Evolutionary conservation across 2,797 vertebrate genomes (phyloP).

Genomic region (Anguilla marmorata): DNA sequence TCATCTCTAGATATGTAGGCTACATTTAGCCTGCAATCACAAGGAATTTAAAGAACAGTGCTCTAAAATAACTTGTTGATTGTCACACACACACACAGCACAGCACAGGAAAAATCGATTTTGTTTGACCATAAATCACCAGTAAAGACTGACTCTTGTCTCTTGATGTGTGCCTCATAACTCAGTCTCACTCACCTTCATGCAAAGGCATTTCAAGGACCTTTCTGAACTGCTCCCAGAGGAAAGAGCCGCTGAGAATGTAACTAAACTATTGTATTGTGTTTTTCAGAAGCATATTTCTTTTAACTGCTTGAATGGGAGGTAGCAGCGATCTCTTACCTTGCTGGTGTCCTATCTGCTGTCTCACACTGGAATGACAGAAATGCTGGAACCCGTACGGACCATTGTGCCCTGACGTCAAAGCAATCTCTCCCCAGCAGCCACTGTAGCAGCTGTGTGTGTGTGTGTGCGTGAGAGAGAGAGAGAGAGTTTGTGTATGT

Average conservation of each 20-base stretch:
- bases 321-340: slow-evolving; percentile 51
- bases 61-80: neutral
- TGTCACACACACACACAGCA: neutral
- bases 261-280: neutral
- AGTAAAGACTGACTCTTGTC: neutral
- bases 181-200: neutral
- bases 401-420: slow-evolving; percentile 55
- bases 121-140: neutral
- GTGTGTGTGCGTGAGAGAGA: slow-evolving; percentile 16
- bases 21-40: neutral
- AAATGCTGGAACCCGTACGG: slow-evolving; percentile 64
- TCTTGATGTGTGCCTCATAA: neutral
- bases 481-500: neutral
- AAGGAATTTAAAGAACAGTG: neutral
- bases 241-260: neutral
- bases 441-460: slow-evolving; percentile 30
- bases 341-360: slow-evolving; percentile 63
- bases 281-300: neutral
- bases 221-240: neutral
- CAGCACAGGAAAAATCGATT: neutral
- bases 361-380: slow-evolving; percentile 71
- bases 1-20: neutral
- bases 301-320: neutral
- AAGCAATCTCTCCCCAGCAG: slow-evolving; percentile 58
- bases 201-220: neutral